These are phyloP conservation scores for Phylloscopus collybita DNA, from an alignment of 2,797 vertebrate species.

Conservation along the genomic window DNA sequence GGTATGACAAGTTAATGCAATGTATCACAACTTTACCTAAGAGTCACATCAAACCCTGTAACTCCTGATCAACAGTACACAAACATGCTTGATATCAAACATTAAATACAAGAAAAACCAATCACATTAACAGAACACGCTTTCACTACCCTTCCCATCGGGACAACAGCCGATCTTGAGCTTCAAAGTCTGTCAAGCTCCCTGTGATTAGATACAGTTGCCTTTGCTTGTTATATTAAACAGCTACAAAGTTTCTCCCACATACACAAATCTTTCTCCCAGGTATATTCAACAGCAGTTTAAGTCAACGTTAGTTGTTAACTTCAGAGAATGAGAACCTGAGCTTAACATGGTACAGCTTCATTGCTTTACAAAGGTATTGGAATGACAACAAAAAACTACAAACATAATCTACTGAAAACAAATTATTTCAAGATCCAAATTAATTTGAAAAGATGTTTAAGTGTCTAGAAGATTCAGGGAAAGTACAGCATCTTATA, in stretches of 20 bases:
- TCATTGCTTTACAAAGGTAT: background rate
- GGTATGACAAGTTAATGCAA: background rate
- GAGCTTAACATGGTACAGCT: background rate
- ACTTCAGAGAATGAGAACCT: background rate
- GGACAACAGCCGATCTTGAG: background rate
- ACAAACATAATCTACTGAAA: background rate
- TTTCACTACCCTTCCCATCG: background rate
- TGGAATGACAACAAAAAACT: background rate
- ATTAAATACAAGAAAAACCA: background rate
- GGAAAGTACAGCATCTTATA: background rate
- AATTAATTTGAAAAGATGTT: background rate
- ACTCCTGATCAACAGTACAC: background rate
- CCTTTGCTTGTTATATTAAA: background rate
- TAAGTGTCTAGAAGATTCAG: background rate
- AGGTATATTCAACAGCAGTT: background rate
- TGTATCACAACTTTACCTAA: fast-evolving
- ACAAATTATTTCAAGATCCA: background rate
- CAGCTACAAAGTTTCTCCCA: background rate
- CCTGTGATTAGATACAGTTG: background rate
- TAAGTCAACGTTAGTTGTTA: background rate
- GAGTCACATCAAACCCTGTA: background rate
- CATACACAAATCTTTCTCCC: background rate
- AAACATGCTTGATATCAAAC: background rate
- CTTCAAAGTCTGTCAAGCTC: background rate
- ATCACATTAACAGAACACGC: background rate